Evolutionary conservation across 2,797 vertebrate genomes (phyloP), one percentile per base, ranked within the genome.

Genomic region (Eupleurogrammus muticus): DNA sequence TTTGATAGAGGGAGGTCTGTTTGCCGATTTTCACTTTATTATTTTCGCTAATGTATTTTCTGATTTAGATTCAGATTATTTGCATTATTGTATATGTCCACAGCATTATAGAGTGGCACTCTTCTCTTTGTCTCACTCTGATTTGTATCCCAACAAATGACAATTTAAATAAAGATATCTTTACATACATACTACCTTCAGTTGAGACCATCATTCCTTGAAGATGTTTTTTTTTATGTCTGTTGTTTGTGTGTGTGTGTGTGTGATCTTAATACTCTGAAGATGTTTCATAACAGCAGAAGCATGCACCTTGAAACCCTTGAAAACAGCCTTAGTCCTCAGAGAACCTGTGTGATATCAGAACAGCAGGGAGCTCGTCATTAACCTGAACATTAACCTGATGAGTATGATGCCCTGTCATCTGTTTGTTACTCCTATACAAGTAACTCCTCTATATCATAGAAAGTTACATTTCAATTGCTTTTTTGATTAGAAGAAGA

Each of bases 221-320:
- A 66, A 60, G 53, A 69, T 40, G 23, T 58, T 14, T 8, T 42
- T 14, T 42, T 42, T 38, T 38, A 34, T 52, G 14, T 58, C 28
- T 42, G 17, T 57, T 57, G 47, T 52, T 28, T 36, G 23, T 54
- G 34, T 69, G 32, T 54, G 54, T 60, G 38, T 63, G 70, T 60
- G 24, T 61, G 13, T 58, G 1, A 66, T 75, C 59, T 67, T 87
- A 82, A 89, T 77, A 76, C 79, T 82, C 83, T 85, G 86, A 85
- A 87, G 5, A 71, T 63, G 79, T 90, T 90, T 90, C 80, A 85
- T 83, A 84, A 89, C 76, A 81, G 70, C 62, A 67, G 79, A 77
- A 77, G 77, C 72, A 77, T 83, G 63, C 57, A 52, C 68, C 85
- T 83, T 13, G 1, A 66, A 84, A 82, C 34, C 58, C 69, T 80